These are phyloP conservation scores for Leptinotarsa undecemlineata DNA, from an alignment of 1,140 invertebrate genomes.

Conservation along the genomic window DNA sequence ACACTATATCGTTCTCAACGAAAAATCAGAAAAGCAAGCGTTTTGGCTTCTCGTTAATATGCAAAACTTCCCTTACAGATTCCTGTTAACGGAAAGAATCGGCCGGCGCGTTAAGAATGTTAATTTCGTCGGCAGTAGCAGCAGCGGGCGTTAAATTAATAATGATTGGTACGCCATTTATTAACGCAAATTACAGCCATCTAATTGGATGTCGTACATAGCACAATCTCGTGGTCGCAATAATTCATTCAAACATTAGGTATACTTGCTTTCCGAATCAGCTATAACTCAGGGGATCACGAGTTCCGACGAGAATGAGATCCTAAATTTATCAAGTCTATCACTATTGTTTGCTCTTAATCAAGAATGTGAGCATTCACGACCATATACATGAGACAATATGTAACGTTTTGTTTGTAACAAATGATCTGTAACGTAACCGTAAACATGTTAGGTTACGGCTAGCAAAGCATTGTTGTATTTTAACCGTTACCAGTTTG, in stretches of 20 bases:
- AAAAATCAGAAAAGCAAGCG: not conserved
- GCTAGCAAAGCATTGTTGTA: too few species aligned
- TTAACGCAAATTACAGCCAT: constrained; percentile 43
- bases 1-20: not conserved
- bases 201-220: constrained; percentile 43
- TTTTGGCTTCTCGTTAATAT: not conserved
- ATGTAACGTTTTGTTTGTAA: too few species aligned
- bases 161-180: constrained; percentile 47
- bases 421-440: too few species aligned
- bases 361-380: too few species aligned
- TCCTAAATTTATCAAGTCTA: not conserved
- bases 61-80: constrained; percentile 1
- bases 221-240: constrained; percentile 39
- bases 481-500: too few species aligned
- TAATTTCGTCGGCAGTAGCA: constrained; percentile 27
- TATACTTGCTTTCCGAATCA: not conserved
- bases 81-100: constrained; percentile 16
- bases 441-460: too few species aligned
- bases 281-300: not conserved
- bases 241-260: constrained; percentile 34
- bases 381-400: too few species aligned
- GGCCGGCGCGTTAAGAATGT: constrained; percentile 29
- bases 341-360: not conserved
- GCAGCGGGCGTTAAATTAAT: constrained; percentile 42
- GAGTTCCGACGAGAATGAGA: not conserved